Base-by-base conservation (phyloP, 2,888 invertebrate species). In the Eumerus sabulonum region DNA sequence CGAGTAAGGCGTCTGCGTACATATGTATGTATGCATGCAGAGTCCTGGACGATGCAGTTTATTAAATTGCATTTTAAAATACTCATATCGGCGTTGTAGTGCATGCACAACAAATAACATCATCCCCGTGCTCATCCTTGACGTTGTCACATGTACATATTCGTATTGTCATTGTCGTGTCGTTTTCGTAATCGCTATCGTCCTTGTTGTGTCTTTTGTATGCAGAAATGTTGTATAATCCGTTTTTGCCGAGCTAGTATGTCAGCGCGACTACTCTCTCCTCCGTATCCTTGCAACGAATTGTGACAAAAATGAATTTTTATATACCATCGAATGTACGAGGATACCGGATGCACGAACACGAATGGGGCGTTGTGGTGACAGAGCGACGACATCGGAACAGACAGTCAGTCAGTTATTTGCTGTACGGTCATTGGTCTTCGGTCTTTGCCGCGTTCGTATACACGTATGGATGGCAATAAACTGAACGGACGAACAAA, bases 11-110 rank as follows among this genome's bases (percentile, higher is more conserved):
- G 27, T 27, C 27, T 27, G n/a, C n/a, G n/a, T n/a, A 27, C 27
- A 27, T 27, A 27, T 27, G 27, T 7, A 27, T 27, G 27, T 7
- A 27, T 7, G 27, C 27, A 4, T 7, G 27, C 7, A 7, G 27
- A 27, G 27, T 27, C n/a, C 5, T 40, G 54, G 38, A 64, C 50
- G 64, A 74, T 53, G 60, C 44, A 2, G 74, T 79, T 79, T 79
- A 79, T 79, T 79, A 74, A 79, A 79, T 73, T 73, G 59, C 64
- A 50, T 73, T 79, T 79, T 70, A 68, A 73, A 36, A 79, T 70
- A 73, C 74, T 79, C 79, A 74, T 64, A 74, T 79, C 79, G 74
- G 63, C 73, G 67, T 59, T 77, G 67, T 63, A 59, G 67, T 59
- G 73, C 53, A 68, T 68, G 67, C 67, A 73, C 77, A 73, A 63